Base-by-base conservation (phyloP, 2,797 vertebrate genomes). In the Hyperoplus immaculatus region DNA sequence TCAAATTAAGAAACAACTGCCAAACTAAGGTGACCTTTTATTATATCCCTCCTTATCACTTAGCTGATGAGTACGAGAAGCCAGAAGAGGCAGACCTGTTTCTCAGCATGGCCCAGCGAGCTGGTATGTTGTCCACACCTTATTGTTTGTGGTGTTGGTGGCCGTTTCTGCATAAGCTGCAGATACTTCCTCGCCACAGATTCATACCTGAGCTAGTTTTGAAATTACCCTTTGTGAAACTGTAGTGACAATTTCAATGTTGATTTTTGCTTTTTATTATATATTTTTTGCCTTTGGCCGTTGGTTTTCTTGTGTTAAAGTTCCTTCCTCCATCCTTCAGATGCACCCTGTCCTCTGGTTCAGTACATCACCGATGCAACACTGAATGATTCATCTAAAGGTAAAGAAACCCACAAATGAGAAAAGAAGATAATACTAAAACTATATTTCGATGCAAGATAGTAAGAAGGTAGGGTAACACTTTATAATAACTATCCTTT, bases 61-160 rank as follows among this genome's bases (percentile, higher is more conserved):
- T 14, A 93, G 93, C 0, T 59, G 14, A 15, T 3, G 16, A 14
- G 8, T 60, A 68, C 10, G 80, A 77, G 0, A 87, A 51, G 2
- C 12, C 45, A 11, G 76, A 83, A 0, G 87, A 84, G 16, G 5
- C 43, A 0, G 89, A 93, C 53, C 78, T 95, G 69, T 95, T 95
- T 70, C 81, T 92, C 55, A 90, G 84, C 43, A 92, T 93, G 92
- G 80, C 87, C n/a, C 83, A 92, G 75, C 75, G 88, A 0, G 65
- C 58, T 4, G 91, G 92, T 91, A 90, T 0, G 88, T 62, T 41
- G 18, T 65, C 71, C 58, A 6, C 56, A 51, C 10, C 18, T 53
- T 5, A 9, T 39, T 12, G 13, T 1, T 51, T 75, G 42, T 71
- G 51, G 68, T 75, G 85, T 82, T 46, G 13, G 58, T 73, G 0